Evolutionary conservation across 2,113 vertebrate species (phyloP), one percentile per base, ranked within the genome.

Genomic region (Mobula birostris): DNA sequence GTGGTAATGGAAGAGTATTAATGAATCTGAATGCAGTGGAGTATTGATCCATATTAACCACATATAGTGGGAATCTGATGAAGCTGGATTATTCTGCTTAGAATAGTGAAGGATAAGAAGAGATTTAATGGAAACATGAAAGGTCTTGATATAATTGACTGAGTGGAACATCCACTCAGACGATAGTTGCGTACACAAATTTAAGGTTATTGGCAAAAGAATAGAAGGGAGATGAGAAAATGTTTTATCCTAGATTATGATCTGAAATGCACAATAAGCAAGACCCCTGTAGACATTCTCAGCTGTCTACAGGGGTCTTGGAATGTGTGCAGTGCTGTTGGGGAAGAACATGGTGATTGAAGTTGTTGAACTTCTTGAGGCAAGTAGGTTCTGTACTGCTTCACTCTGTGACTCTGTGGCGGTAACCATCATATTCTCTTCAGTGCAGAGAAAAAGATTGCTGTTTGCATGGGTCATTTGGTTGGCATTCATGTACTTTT

Each of bases 401-500:
- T 66, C 27, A 0, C 94, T 93, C 94, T 85, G 6, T 79, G 63
- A 2, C 94, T 93, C 94, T 79, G 9, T 79, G 63, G 5, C 95
- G 24, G 56, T 82, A 56, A 36, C 56, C 14, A 40, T 72, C 27
- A 8, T 48, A 7, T 94, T 72, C 74, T 27, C 95, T 95, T 95
- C 94, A 99, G 99, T 99, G 95, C 98, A 98, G 87, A 98, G 97
- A 95, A 98, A 98, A 95, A 98, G 97, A 94, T 96, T 99, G 80
- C 97, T 99, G 92, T 99, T 99, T 94, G 97, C 99, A 0, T 99
- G 99, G 95, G 97, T 98, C 95, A 95, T 99, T 63, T 99, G 99
- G 99, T 96, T 99, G 95, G 98, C 99, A 1, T 99, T 99, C 95
- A 99, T 99, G 98, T 99, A 99, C 96, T 99, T 99, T 97, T 99